Evolutionary conservation across 37 sponge, comb jelly and placozoan genomes (phyloP).

Genomic region (Aplysina aerophoba): DNA sequence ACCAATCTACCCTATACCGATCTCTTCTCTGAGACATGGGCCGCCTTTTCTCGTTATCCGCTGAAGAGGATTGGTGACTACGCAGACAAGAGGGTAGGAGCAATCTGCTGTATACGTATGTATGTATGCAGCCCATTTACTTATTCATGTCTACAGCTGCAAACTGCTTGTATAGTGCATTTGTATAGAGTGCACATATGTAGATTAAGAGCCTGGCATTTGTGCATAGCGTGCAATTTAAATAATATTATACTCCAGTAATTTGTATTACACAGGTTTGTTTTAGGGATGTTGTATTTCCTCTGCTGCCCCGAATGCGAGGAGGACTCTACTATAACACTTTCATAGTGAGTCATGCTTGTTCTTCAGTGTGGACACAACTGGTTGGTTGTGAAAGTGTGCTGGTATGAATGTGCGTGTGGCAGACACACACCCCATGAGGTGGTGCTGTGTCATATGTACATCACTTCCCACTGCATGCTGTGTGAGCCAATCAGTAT

Average conservation of each 20-base stretch:
- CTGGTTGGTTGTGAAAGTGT: too few species aligned
- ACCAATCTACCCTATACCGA: conserved; percentile 38
- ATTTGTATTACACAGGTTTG: conserved; percentile 62
- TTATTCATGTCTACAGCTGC: too few species aligned
- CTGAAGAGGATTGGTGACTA: conserved; percentile 69
- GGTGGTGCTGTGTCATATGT: too few species aligned
- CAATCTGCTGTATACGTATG: neutral
- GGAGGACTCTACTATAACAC: conserved; percentile 90
- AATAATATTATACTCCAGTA: neutral
- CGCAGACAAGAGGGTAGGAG: conserved; percentile 74
- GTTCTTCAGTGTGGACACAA: too few species aligned
- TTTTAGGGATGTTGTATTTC: conserved; percentile 83
- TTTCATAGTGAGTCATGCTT: conserved; percentile 72
- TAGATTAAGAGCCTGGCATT: too few species aligned
- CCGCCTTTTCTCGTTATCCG: conserved; percentile 70
- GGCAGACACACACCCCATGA: too few species aligned
- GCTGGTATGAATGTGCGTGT: too few species aligned
- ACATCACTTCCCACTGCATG: too few species aligned
- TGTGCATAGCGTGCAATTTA: neutral
- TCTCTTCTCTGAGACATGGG: conserved; percentile 81
- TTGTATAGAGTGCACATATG: too few species aligned
- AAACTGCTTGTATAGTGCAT: too few species aligned
- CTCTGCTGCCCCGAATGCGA: conserved; percentile 86
- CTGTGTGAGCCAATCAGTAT: too few species aligned
- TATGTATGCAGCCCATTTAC: too few species aligned